Evolutionary conservation across 2,797 vertebrate genomes (phyloP).

Genomic region (Myiotriccus ornatus): DNA sequence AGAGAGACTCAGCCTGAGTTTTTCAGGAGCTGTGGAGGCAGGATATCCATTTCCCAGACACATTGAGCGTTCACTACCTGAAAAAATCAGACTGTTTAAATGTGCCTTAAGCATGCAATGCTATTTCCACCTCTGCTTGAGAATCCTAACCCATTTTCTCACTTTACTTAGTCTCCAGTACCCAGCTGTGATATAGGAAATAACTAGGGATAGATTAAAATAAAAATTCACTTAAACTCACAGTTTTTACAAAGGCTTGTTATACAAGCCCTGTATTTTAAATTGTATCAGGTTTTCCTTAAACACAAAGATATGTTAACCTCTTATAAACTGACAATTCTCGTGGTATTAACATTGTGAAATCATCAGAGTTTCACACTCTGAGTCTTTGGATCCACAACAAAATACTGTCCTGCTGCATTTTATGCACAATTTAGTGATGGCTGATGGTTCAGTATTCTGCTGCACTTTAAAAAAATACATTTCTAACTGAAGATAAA

Average conservation of each 20-base stretch:
- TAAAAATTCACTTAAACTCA: not conserved
- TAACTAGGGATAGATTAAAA: not conserved
- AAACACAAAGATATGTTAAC: not conserved
- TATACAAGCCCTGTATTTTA: not conserved
- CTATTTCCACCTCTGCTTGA: not conserved
- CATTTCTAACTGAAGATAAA: not conserved
- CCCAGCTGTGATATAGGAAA: not conserved
- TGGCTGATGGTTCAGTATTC: not conserved
- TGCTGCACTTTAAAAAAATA: not conserved
- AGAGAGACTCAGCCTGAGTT: not conserved
- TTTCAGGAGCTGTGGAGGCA: not conserved
- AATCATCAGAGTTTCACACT: not conserved
- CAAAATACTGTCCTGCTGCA: not conserved
- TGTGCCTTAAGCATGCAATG: not conserved
- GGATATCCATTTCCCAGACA: not conserved
- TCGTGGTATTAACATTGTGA: not conserved
- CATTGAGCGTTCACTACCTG: not conserved
- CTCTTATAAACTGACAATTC: not conserved
- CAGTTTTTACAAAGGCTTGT: not conserved
- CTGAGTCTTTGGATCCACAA: not conserved
- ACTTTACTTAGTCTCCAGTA: not conserved
- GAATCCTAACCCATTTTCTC: not conserved
- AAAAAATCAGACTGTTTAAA: not conserved
- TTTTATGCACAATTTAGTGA: not conserved
- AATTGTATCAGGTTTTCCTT: not conserved